A percentile compares a stretch with the other conserved stretches of the same genome.
These are phyloP conservation scores for Oryzias javanicus DNA, from an alignment of 2,113 vertebrate species.

Conservation along the genomic window DNA sequence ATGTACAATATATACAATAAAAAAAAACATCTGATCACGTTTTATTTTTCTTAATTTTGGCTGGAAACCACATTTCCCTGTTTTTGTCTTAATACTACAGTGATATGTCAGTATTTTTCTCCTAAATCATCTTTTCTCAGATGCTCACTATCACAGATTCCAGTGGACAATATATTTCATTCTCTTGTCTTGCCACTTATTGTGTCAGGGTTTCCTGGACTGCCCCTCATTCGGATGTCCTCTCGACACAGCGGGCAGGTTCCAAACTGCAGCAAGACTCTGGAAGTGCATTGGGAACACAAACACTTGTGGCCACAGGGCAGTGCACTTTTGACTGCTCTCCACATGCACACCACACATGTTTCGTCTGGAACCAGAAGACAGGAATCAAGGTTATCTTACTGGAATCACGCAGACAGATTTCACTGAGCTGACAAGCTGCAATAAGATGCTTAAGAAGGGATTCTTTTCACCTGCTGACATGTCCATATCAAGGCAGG, in stretches of 20 bases:
- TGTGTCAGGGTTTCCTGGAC: too few species aligned
- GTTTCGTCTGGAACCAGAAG: slow-evolving; percentile 13
- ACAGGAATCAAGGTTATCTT: slow-evolving; percentile 13
- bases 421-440: too few species aligned
- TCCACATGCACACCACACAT: slow-evolving; percentile 68
- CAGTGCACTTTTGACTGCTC: slow-evolving; percentile 28
- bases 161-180: background rate
- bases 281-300: slow-evolving; percentile 48
- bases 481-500: background rate
- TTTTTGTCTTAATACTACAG: too few species aligned
- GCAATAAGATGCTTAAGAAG: background rate
- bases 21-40: background rate
- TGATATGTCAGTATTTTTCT: too few species aligned
- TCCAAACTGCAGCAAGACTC: slow-evolving; percentile 44
- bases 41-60: background rate
- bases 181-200: background rate
- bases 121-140: too few species aligned
- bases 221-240: slow-evolving; percentile 3
- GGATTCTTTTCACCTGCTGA: slow-evolving; percentile 25
- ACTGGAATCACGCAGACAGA: background rate
- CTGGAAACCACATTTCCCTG: background rate
- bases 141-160: background rate
- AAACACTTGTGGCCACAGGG: slow-evolving; percentile 73
- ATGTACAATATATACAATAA: too few species aligned
- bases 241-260: slow-evolving; percentile 73